Percentiles rank a stretch among this genome's conserved stretches.
Evolutionary conservation across 2,888 invertebrate genomes (phyloP).

Genomic region (Mantis religiosa): DNA sequence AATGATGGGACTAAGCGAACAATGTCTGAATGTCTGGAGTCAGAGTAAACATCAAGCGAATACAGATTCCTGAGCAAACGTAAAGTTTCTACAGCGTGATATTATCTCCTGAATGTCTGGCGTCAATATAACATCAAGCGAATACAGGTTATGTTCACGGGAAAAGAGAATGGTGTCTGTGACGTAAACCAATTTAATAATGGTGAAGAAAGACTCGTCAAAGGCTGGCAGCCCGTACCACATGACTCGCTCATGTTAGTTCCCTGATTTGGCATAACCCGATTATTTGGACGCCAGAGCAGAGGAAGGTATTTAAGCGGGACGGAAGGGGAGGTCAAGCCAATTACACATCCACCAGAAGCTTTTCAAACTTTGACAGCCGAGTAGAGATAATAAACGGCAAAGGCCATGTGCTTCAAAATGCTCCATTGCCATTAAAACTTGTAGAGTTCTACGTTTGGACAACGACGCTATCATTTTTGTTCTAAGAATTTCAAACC

Average conservation of each 20-base stretch:
- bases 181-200: background rate
- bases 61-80: too few relatives aligned
- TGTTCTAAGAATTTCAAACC: background rate
- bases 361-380: background rate
- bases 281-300: background rate
- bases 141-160: background rate
- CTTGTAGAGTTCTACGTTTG: background rate
- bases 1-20: too few relatives aligned
- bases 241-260: background rate
- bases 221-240: background rate
- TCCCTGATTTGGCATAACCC: background rate
- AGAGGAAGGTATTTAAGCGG: background rate
- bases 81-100: too few relatives aligned
- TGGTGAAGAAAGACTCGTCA: background rate
- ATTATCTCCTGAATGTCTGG: too few relatives aligned
- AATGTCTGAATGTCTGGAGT: too few relatives aligned
- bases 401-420: background rate
- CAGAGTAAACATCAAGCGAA: too few relatives aligned
- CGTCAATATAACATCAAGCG: too few relatives aligned
- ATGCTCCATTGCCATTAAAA: background rate
- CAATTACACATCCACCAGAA: background rate
- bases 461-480: background rate
- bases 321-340: background rate
- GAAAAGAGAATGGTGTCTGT: background rate
- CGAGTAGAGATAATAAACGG: background rate